Conservation (phyloP, 2,888 invertebrate genomes). For the Venusia cambrica region DNA sequence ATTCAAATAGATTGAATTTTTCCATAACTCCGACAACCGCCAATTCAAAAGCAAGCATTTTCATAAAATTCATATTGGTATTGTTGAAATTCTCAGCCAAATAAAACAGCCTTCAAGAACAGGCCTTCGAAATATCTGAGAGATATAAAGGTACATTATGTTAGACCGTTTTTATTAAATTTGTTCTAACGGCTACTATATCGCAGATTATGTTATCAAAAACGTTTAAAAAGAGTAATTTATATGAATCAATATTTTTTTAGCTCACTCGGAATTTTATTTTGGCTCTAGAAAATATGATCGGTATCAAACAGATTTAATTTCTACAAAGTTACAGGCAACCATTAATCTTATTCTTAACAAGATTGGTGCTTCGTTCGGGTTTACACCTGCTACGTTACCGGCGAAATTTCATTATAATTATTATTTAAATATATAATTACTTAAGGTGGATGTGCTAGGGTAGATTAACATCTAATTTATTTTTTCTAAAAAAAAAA, state of each 20-base stretch:
- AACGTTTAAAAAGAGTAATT: no score
- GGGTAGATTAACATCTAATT: no score
- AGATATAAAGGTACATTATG: conserved; percentile 14
- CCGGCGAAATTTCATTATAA: conserved; percentile 16
- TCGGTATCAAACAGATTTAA: conserved; percentile 23
- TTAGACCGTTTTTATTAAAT: conserved; percentile 17
- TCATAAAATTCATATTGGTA: background rate
- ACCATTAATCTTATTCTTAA: conserved; percentile 25
- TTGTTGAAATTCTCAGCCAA: conserved; percentile 18
- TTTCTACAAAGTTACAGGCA: conserved; percentile 21
- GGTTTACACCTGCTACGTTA: conserved; percentile 25
- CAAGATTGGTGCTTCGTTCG: conserved; percentile 22
- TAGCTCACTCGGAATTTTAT: conserved; percentile 14
- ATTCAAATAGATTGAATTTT: no score
- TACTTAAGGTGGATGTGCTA: no score
- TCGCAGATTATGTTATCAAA: no score
- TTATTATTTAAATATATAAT: no score
- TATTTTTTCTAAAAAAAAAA: no score
- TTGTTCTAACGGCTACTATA: conserved; percentile 17
- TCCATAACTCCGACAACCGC: conserved; percentile 3
- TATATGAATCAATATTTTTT: no score
- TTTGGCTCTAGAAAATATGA: conserved; percentile 20
- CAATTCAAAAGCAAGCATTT: conserved; percentile 2
- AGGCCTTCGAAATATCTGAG: conserved; percentile 25
- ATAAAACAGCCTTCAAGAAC: conserved; percentile 27